These are phyloP conservation scores for Empidonax alnorum DNA, from an alignment of 2,113 vertebrate genomes.

Conservation along the genomic window DNA sequence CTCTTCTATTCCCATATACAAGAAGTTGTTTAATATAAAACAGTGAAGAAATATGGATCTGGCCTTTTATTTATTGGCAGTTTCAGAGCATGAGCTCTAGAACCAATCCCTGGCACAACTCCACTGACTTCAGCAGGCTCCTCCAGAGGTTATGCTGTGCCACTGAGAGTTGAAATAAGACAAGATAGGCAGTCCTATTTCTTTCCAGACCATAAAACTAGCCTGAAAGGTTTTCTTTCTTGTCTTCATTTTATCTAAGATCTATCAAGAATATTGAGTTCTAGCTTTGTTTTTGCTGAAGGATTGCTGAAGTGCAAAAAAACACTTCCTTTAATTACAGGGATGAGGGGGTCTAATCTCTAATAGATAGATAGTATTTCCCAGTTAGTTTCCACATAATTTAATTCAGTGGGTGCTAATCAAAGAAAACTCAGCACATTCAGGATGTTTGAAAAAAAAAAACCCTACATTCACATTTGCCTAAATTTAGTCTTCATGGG, in stretches of 20 bases:
- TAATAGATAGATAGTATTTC: neutral
- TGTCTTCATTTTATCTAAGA: conserved; percentile 13
- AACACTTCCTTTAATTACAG: neutral
- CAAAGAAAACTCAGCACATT: neutral
- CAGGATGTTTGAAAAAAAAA: neutral
- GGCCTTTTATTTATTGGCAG: neutral
- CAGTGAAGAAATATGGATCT: neutral
- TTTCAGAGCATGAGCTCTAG: neutral
- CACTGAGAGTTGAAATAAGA: neutral
- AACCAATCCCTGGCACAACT: neutral
- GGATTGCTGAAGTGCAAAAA: conserved; percentile 10
- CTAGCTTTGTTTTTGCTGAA: conserved; percentile 23
- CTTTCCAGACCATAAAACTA: conserved; percentile 31
- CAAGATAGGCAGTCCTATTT: neutral
- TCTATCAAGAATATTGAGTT: conserved; percentile 40
- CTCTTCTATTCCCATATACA: neutral
- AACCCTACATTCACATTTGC: neutral
- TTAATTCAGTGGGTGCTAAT: neutral
- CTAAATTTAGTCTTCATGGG: neutral
- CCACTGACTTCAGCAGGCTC: neutral
- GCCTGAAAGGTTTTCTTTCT: conserved; percentile 13
- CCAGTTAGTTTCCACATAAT: neutral
- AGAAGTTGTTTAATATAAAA: neutral
- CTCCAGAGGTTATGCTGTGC: neutral
- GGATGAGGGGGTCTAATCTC: neutral